A percentile compares a stretch with the other conserved stretches of the same genome.
phyloP scores from a whole-genome alignment of 1,140 invertebrate species.

The Habropoda laboriosa region DNA sequence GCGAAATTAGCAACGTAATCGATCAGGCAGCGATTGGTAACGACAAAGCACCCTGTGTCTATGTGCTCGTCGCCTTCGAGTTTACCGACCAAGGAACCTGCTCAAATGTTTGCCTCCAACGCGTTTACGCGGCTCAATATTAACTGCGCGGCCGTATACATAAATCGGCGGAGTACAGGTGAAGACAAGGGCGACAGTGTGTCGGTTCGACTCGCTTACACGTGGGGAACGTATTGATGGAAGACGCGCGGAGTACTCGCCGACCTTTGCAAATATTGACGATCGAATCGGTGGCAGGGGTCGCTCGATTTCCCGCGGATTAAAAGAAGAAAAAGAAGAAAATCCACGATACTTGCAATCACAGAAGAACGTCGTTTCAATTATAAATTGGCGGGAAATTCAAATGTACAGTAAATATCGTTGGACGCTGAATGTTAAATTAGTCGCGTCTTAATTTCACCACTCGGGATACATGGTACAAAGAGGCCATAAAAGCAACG shows the following conservation, averaged over 20 bases:
- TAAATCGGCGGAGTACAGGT: slow-evolving; percentile 49
- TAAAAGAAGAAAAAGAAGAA: no score
- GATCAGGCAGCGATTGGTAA: slow-evolving; percentile 26
- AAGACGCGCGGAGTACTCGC: slow-evolving; percentile 39
- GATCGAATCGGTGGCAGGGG: slow-evolving; percentile 17
- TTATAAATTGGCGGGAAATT: no score
- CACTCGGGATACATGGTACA: neutral
- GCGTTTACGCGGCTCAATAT: slow-evolving; percentile 58
- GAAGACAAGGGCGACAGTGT: slow-evolving; percentile 51
- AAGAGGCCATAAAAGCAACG: neutral
- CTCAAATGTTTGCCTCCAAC: slow-evolving; percentile 61
- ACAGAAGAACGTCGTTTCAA: no score
- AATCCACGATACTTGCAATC: no score
- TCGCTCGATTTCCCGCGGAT: neutral
- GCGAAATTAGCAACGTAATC: slow-evolving; percentile 51
- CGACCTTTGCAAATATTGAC: slow-evolving; percentile 51
- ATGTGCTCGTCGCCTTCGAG: slow-evolving; percentile 20
- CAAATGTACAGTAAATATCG: no score
- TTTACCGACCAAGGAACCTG: slow-evolving; percentile 56
- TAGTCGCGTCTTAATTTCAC: neutral
- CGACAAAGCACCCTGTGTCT: slow-evolving; percentile 39
- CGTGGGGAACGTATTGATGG: slow-evolving; percentile 43
- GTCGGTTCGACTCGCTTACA: slow-evolving; percentile 35
- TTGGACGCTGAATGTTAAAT: neutral
- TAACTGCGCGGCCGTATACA: slow-evolving; percentile 45